phyloP scores from a whole-genome alignment of 2,888 invertebrate species.

The Sesia bembeciformis region DNA sequence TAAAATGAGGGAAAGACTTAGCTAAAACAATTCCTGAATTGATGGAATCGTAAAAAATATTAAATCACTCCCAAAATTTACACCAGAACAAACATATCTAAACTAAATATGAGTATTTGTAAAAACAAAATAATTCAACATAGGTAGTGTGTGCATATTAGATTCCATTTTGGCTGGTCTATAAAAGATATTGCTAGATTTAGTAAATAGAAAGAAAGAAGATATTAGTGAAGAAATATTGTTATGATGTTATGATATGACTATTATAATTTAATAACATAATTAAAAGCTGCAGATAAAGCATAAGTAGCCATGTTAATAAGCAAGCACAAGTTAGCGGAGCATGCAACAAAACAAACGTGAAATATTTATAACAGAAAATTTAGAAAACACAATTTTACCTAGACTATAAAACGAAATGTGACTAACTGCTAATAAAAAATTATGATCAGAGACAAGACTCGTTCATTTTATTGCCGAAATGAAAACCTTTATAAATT shows the following conservation, averaged over 20 bases:
- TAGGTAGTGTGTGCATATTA: neutral
- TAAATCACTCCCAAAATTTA: too few species aligned
- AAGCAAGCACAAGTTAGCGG: neutral
- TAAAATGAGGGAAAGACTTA: too few species aligned
- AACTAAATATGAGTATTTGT: too few species aligned
- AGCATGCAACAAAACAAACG: neutral
- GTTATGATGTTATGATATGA: too few species aligned
- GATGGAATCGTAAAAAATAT: too few species aligned
- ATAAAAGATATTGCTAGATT: neutral
- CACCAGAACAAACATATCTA: too few species aligned
- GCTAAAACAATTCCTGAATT: too few species aligned
- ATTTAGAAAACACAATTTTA: neutral
- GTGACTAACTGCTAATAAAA: constrained; percentile 39
- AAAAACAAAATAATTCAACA: too few species aligned
- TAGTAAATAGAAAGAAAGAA: neutral
- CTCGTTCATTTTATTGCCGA: constrained; percentile 27
- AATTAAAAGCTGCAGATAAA: neutral
- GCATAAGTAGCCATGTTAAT: neutral
- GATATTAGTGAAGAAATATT: neutral
- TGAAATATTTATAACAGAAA: neutral
- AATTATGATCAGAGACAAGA: constrained; percentile 62
- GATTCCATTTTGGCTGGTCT: neutral
- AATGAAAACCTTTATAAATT: constrained; percentile 56
- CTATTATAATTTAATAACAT: neutral
- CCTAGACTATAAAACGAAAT: constrained; percentile 16